phyloP scores from a whole-genome alignment of 2,113 vertebrate genomes.

The Alligator mississippiensis region DNA sequence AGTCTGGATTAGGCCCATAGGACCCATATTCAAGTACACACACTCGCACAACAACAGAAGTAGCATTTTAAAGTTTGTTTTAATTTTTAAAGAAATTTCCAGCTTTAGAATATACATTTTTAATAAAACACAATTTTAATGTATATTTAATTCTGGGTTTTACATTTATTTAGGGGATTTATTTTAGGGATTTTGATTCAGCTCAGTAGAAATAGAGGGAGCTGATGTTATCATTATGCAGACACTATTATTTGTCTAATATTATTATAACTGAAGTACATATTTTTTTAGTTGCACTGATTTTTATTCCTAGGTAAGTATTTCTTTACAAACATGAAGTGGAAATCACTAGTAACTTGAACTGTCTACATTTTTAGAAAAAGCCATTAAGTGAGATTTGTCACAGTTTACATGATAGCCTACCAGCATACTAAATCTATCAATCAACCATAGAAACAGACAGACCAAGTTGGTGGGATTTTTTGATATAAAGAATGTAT shows the following conservation, averaged over 20 bases:
- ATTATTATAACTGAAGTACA: slow-evolving; percentile 42
- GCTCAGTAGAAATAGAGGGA: slow-evolving; percentile 43
- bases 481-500: slow-evolving; percentile 39
- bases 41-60: not conserved
- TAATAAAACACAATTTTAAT: not conserved
- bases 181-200: slow-evolving; percentile 12
- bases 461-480: slow-evolving; percentile 50
- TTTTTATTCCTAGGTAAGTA: slow-evolving; percentile 42
- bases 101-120: not conserved
- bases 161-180: not conserved
- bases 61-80: not conserved
- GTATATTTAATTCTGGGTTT: not conserved
- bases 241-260: slow-evolving; percentile 22
- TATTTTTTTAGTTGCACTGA: slow-evolving; percentile 3
- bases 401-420: slow-evolving; percentile 67
- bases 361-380: slow-evolving; percentile 29
- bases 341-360: slow-evolving; percentile 39
- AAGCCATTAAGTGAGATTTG: slow-evolving; percentile 61
- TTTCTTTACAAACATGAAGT: slow-evolving; percentile 57
- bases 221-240: slow-evolving; percentile 37
- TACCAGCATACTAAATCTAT: slow-evolving; percentile 67
- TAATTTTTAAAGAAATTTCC: not conserved
- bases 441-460: slow-evolving; percentile 59
- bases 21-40: too few species aligned
- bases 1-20: not conserved